A percentile compares a stretch with the other conserved stretches of the same genome.
phyloP scores from a whole-genome alignment of 2,113 vertebrate genomes.

The Phrynocephalus versicolor region DNA sequence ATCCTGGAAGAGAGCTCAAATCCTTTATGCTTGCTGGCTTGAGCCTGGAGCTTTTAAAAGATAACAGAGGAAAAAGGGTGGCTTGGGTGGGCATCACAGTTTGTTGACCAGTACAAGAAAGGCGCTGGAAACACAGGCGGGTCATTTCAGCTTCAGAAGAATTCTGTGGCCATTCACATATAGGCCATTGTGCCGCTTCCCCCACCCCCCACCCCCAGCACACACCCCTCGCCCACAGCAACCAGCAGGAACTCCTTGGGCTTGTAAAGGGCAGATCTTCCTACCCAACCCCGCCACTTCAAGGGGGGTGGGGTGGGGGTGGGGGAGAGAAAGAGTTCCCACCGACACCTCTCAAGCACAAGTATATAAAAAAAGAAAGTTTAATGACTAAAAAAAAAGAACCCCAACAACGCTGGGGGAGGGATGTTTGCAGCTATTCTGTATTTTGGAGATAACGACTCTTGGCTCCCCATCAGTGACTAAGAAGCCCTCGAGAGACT shows the following conservation, averaged over 20 bases:
- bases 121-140: neutral
- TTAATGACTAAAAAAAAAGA: neutral
- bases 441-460: too few relatives aligned
- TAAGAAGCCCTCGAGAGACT: neutral
- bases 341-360: neutral
- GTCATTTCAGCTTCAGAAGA: neutral
- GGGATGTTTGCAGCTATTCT: neutral
- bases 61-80: neutral
- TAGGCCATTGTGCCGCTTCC: neutral
- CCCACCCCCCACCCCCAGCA: neutral
- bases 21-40: slow-evolving; percentile 9
- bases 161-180: neutral
- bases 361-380: too few relatives aligned
- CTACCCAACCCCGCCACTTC: neutral
- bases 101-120: neutral
- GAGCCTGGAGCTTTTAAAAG: neutral
- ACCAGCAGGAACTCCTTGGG: neutral
- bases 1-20: slow-evolving; percentile 22
- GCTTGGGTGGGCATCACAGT: neutral
- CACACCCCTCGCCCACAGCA: neutral
- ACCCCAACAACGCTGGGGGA: too few relatives aligned
- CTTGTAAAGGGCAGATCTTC: neutral
- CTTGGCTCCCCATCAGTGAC: neutral
- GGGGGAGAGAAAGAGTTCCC: neutral
- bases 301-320: too few relatives aligned